Base-by-base conservation (phyloP, 2,888 invertebrate genomes). In the Agriotes lineatus region DNA sequence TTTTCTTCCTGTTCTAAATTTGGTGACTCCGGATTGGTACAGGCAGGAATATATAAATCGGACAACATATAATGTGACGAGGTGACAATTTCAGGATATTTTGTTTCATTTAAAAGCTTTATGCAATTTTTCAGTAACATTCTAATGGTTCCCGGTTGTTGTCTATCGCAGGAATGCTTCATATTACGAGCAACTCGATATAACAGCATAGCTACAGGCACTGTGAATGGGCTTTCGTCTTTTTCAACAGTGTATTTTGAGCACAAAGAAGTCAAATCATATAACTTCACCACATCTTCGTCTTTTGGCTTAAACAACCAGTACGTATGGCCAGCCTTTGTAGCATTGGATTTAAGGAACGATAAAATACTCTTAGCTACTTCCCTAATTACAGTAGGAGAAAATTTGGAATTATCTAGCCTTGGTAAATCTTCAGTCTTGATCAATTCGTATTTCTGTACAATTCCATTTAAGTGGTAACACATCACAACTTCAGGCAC, bases 401-500 rank as follows among this genome's bases (percentile, higher is more conserved):
- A 95, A 84, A 96, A 97, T 81, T 80, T 91, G 0, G 95, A 95
- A 75, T 95, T 90, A 72, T 93, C 91, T 83, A 96, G 85, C 73
- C 93, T 90, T 0, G 97, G 97, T 18, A 98, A 86, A 76, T 98
- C 97, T 81, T 97, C 97, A 0, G 97, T 97, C 84, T 97, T 96
- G 78, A 97, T 92, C 0, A 97, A 88, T 79, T 97, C 97, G 80
- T 97, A 98, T 81, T 95, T 95, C 84, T 97, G 93, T 0, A 95
- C 95, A 61, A 95, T 93, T 0, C 95, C 95, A 78, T 95, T 93
- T 20, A 96, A 82, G 82, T 98, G 97, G 83, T 96, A 97, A 80
- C 95, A 95, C 97, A 98, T 97, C 0, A 96, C 90, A 0, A 98
- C 94, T 83, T 97, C 97, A 0, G 97, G 97, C 0, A 98, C 97